Conservation (phyloP, 2,113 vertebrate genomes). For the Lepidothrix coronata region DNA sequence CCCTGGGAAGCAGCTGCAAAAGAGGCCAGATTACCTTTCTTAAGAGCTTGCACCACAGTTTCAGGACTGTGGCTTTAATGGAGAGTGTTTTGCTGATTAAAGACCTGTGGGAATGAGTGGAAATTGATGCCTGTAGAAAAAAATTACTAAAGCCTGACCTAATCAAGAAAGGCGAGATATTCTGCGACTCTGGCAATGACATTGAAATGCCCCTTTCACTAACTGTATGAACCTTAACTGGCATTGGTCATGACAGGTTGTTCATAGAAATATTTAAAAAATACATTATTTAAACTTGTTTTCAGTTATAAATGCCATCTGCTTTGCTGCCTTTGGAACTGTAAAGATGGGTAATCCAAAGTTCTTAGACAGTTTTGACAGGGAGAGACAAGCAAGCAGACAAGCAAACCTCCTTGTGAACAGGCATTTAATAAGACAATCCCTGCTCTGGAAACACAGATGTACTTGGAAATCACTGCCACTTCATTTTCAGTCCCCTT, state of each 20-base stretch:
- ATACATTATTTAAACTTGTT: neutral
- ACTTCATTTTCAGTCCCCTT: neutral
- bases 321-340: neutral
- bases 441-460: neutral
- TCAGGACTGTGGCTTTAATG: neutral
- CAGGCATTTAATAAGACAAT: neutral
- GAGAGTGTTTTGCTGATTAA: slow-evolving; percentile 14
- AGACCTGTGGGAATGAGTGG: neutral
- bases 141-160: neutral
- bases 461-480: neutral
- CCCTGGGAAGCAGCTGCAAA: neutral
- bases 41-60: neutral
- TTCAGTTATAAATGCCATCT: neutral
- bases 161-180: neutral
- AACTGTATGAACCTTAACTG: neutral
- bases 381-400: neutral
- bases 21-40: neutral
- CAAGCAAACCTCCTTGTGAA: neutral
- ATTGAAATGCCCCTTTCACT: neutral
- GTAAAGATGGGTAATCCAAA: neutral
- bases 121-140: neutral
- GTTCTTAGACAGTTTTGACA: neutral
- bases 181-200: neutral
- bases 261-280: neutral
- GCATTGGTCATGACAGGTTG: neutral